Base-by-base conservation (phyloP, 2,888 invertebrate genomes). In the Rhyacophila evoluta region DNA sequence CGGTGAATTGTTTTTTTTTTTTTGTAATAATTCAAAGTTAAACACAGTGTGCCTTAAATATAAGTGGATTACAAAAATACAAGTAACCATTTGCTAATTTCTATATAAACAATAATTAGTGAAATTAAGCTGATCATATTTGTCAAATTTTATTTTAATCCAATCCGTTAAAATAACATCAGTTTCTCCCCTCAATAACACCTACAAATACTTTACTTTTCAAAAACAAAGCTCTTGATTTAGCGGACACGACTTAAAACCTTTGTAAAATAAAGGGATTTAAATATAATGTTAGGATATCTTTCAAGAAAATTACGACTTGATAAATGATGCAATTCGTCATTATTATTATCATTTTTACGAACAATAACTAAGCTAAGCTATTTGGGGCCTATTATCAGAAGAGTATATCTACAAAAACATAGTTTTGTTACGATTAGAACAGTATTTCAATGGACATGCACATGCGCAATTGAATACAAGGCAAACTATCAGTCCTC, bases 1-100 rank as follows among this genome's bases (percentile, higher is more conserved):
- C 19, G 2, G 19, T 55, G 19, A 2, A 55, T 55, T 55, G 5
- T 19, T 55, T 55, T 55, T 55, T 10, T 55, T 25, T 55, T 55
- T 19, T 55, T 2, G 55, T 39, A 39, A 39, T 39, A 39, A 4
- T 39, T 15, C 39, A 39, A 39, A 3, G 25, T 68, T 27, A 27
- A 68, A 68, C 25, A 68, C 5, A 5, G 25, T 68, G 27, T 68
- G 68, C 3, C 25, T 68, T 68, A 68, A n/a, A n/a, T n/a, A n/a
- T n/a, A 5, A 69, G n/a, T 69, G 10, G n/a, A 25, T 29, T 69
- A 28, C 69, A 69, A 69, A 69, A 69, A 69, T 69, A 69, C 5
- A 29, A 29, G 12, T 69, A 69, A n/a, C 15, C 29, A 29, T 69
- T 28, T 69, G 28, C 19, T 55, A n/a, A n/a, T n/a, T n/a, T n/a